Evolutionary conservation across 2,113 vertebrate genomes (phyloP).

Genomic region (Ailuropoda melanoleuca): DNA sequence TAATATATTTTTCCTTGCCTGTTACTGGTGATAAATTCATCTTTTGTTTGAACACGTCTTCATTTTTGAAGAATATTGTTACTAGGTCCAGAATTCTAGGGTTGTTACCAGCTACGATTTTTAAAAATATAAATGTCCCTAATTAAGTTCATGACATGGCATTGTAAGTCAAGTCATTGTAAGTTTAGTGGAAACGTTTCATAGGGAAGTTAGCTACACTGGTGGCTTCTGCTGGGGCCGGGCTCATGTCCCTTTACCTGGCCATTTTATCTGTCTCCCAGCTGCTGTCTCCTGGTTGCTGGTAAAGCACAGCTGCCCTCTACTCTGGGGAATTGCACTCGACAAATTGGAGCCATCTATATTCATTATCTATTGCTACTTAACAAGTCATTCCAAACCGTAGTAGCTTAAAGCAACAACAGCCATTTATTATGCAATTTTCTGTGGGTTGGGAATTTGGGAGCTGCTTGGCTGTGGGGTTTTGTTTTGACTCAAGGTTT

Average conservation of each 20-base stretch:
- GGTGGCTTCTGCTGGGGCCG: not conserved
- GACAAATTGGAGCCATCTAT: not conserved
- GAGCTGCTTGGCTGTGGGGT: not conserved
- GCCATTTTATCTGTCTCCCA: not conserved
- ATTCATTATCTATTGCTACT: not conserved
- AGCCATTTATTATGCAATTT: not conserved
- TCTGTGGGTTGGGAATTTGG: not conserved
- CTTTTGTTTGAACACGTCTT: not conserved
- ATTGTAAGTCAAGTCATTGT: not conserved
- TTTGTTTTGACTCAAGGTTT: not conserved
- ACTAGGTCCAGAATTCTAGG: not conserved
- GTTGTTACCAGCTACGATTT: not conserved
- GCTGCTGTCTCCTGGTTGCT: not conserved
- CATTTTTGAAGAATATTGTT: not conserved
- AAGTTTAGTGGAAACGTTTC: not conserved
- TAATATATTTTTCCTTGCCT: not conserved
- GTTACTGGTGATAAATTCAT: not conserved
- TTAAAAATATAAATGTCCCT: not conserved
- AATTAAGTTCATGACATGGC: not conserved
- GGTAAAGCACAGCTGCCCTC: not conserved
- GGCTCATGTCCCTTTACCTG: not conserved
- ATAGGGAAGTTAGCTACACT: not conserved
- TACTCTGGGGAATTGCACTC: not conserved
- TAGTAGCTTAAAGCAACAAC: not conserved
- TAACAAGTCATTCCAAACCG: not conserved